Percentiles rank a stretch among this genome's conserved stretches.
Conservation (phyloP, 2,888 invertebrate genomes). For the Marasmarcha lunaedactyla region DNA sequence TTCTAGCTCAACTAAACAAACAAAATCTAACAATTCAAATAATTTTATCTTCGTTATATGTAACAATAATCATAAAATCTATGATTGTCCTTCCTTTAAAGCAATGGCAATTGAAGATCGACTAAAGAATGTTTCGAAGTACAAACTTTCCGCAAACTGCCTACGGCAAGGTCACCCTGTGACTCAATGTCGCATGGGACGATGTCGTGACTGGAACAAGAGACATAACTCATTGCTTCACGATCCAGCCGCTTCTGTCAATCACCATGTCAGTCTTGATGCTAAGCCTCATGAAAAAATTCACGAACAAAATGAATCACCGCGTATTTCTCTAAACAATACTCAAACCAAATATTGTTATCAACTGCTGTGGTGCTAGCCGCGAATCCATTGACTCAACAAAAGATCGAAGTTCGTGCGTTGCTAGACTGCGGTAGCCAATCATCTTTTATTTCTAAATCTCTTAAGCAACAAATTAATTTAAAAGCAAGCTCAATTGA, state of each 20-base stretch:
- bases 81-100: slow-evolving; percentile 4
- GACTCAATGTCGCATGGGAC: slow-evolving; percentile 5
- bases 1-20: neutral
- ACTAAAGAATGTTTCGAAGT: neutral
- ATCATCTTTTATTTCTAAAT: slow-evolving; percentile 14
- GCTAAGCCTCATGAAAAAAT: neutral
- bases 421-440: slow-evolving; percentile 17
- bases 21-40: neutral
- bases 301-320: neutral
- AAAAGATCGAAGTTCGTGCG: slow-evolving; percentile 10
- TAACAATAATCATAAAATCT: slow-evolving; percentile 3
- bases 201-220: slow-evolving; percentile 3
- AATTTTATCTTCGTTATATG: neutral
- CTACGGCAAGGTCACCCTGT: slow-evolving; percentile 3
- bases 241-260: neutral
- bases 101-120: neutral
- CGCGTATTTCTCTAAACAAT: neutral
- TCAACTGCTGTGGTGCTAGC: slow-evolving; percentile 16
- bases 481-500: slow-evolving; percentile 10
- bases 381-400: slow-evolving; percentile 10
- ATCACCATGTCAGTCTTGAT: neutral
- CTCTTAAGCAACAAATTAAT: slow-evolving; percentile 9
- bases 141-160: slow-evolving; percentile 3
- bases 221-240: slow-evolving; percentile 4
- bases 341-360: slow-evolving; percentile 8